Percentiles rank a stretch among this genome's conserved stretches.
Conservation (phyloP, 2,888 invertebrate genomes). For the Mesopsocus fuscifrons region DNA sequence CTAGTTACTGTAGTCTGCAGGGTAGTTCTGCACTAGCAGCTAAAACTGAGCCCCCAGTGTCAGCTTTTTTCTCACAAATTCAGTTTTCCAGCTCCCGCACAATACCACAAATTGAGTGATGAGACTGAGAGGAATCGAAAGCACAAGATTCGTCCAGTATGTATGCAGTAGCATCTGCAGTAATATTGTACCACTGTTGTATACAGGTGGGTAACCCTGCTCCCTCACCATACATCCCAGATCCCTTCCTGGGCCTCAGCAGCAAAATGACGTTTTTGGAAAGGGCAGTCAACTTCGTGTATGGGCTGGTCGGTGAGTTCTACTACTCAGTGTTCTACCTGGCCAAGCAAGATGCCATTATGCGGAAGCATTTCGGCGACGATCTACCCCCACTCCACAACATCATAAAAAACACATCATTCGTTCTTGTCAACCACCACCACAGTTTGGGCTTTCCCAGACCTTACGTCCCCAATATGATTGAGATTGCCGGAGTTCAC, state of each 20-base stretch:
- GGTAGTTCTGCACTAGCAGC: too few species aligned
- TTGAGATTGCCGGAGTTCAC: constrained; percentile 9
- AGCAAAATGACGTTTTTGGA: constrained; percentile 4
- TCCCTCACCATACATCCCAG: constrained; percentile 1
- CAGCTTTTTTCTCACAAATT: too few species aligned
- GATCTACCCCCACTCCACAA: constrained; percentile 21
- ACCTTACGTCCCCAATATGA: constrained; percentile 14
- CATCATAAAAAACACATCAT: constrained; percentile 26
- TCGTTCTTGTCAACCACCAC: constrained; percentile 29
- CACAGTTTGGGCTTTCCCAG: constrained; percentile 24
- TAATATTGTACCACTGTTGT: too few species aligned
- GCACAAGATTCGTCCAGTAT: too few species aligned
- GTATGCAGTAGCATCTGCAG: too few species aligned
- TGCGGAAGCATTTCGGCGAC: constrained; percentile 18
- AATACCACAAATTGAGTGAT: too few species aligned
- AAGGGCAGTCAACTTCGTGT: neutral
- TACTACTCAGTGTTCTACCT: neutral
- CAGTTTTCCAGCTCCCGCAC: too few species aligned
- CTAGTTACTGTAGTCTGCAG: too few species aligned
- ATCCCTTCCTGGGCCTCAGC: neutral
- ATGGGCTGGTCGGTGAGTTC: neutral
- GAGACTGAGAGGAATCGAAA: too few species aligned
- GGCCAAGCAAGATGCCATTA: neutral
- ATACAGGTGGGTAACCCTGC: constrained; percentile 5
- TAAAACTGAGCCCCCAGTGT: too few species aligned